Conservation (phyloP, 2,113 vertebrate species). For the Nymphicus hollandicus region DNA sequence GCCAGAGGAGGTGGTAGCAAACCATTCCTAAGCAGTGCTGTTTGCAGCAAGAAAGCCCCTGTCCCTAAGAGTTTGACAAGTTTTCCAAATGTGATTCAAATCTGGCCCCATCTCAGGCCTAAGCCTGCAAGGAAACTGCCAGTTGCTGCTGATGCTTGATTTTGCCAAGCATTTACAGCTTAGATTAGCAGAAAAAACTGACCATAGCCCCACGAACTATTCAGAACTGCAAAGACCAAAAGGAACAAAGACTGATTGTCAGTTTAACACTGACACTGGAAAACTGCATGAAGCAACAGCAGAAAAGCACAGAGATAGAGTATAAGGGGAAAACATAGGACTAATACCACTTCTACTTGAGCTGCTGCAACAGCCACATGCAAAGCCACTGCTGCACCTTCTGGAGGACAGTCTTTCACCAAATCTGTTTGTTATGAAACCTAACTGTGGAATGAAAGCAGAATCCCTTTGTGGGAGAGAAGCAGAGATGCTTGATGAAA, state of each 20-base stretch:
- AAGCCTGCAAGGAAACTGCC: background rate
- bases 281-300: background rate
- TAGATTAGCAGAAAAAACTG: constrained; percentile 37
- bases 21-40: background rate
- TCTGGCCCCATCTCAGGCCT: background rate
- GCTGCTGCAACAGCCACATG: background rate
- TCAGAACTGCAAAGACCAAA: constrained; percentile 18
- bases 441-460: background rate
- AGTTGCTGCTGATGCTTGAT: background rate
- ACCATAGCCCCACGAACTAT: background rate
- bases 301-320: background rate
- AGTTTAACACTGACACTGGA: constrained; percentile 1
- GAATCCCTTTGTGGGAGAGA: background rate
- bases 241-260: constrained; percentile 58
- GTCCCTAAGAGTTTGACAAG: background rate
- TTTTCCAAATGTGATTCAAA: background rate
- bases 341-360: background rate
- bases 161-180: constrained; percentile 32
- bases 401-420: background rate
- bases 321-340: background rate
- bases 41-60: background rate
- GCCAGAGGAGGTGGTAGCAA: background rate
- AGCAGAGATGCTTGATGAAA: background rate
- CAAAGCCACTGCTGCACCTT: background rate
- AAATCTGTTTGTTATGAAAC: background rate